phyloP scores from a whole-genome alignment of 2,888 invertebrate species.

The Mythimna albipuncta region DNA sequence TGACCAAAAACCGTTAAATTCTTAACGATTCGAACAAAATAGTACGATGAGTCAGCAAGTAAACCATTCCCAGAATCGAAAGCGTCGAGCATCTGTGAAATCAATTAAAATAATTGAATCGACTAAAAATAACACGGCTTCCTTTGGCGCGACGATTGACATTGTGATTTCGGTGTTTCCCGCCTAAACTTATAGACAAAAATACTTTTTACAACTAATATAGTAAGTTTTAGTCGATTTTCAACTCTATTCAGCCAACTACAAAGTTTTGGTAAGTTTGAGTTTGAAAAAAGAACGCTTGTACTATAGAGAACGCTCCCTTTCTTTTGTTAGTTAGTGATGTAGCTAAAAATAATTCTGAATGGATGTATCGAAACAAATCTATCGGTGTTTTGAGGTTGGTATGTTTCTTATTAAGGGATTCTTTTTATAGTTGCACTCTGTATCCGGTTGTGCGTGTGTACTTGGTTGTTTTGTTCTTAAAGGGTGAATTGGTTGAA shows the following conservation, averaged over 20 bases:
- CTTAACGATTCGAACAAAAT: slow-evolving; percentile 38
- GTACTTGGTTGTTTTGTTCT: slow-evolving; percentile 2
- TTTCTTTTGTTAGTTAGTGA: slow-evolving; percentile 81
- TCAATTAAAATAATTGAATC: slow-evolving; percentile 89
- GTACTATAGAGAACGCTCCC: slow-evolving; percentile 62
- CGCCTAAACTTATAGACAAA: slow-evolving; percentile 69
- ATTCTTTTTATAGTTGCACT: slow-evolving; percentile 65
- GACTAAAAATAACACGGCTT: slow-evolving; percentile 87
- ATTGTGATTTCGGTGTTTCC: slow-evolving; percentile 82
- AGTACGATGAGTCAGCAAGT: slow-evolving; percentile 70
- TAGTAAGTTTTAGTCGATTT: slow-evolving; percentile 45
- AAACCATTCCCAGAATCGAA: slow-evolving; percentile 67
- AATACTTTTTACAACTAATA: slow-evolving; percentile 42
- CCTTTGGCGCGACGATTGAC: slow-evolving; percentile 81
- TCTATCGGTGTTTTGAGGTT: slow-evolving; percentile 71
- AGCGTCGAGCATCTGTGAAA: slow-evolving; percentile 80
- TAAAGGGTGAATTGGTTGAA: slow-evolving; percentile 19
- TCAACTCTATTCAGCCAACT: slow-evolving; percentile 45
- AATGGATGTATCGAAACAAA: slow-evolving; percentile 77
- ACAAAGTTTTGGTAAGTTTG: slow-evolving; percentile 41
- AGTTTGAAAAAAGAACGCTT: slow-evolving; percentile 25
- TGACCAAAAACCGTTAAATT: slow-evolving; percentile 43
- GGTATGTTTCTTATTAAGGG: slow-evolving; percentile 68
- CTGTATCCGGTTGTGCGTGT: slow-evolving; percentile 63
- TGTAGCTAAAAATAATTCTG: slow-evolving; percentile 80